Evolutionary conservation across 2,113 vertebrate species (phyloP).

Genomic region (Equus przewalskii): DNA sequence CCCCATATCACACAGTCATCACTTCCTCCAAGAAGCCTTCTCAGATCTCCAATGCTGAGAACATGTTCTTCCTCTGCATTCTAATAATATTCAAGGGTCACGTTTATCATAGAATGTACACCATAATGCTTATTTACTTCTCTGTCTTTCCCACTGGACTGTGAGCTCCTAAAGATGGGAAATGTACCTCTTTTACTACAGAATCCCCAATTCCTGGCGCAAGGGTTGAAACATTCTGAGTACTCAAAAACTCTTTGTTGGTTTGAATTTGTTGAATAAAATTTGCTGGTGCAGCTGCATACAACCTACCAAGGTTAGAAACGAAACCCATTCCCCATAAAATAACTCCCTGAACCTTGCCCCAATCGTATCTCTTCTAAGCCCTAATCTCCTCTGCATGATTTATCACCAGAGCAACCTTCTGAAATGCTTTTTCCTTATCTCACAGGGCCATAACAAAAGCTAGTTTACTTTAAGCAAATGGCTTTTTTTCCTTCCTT

Average conservation of each 20-base stretch:
- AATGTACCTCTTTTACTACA: not conserved
- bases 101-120: not conserved
- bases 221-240: not conserved
- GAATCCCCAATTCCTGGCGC: not conserved
- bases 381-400: conserved; percentile 38
- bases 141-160: not conserved
- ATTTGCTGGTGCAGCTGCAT: not conserved
- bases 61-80: not conserved
- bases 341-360: not conserved
- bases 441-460: conserved; percentile 55
- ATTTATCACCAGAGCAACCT: conserved; percentile 64
- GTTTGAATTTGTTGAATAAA: not conserved
- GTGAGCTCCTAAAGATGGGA: not conserved
- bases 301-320: conserved; percentile 15
- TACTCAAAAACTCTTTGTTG: not conserved
- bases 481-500: conserved; percentile 47
- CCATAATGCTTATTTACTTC: not conserved
- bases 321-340: not conserved
- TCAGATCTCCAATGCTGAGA: not conserved
- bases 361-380: not conserved
- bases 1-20: not conserved
- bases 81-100: not conserved
- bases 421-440: conserved; percentile 59
- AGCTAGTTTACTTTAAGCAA: conserved; percentile 71
- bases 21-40: conserved; percentile 26